Evolutionary conservation across 2,888 invertebrate species (phyloP).

Genomic region (Tubulanus polymorphus): DNA sequence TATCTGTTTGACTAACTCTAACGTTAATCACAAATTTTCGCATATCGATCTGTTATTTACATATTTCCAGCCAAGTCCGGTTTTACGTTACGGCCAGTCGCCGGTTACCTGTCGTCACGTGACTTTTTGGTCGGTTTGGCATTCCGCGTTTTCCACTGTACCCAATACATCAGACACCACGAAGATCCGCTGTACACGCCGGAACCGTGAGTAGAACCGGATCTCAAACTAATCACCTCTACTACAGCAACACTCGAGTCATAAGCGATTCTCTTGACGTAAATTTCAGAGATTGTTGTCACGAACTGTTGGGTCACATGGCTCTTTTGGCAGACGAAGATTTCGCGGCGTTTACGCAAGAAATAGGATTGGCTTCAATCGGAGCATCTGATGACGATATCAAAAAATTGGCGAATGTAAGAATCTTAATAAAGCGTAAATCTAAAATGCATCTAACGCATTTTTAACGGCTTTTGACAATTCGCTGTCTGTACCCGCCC

Average conservation of each 20-base stretch:
- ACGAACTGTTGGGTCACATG: constrained; percentile 95
- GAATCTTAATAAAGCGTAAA: too few relatives aligned
- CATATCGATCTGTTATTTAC: too few relatives aligned
- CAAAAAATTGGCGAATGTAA: constrained; percentile 88
- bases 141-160: constrained; percentile 78
- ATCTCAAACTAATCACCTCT: too few relatives aligned
- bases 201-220: constrained; percentile 88
- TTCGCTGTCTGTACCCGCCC: too few relatives aligned
- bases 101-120: constrained; percentile 73
- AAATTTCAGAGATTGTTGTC: constrained; percentile 92
- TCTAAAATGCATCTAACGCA: too few relatives aligned
- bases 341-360: constrained; percentile 97
- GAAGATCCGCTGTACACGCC: constrained; percentile 98
- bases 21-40: too few relatives aligned
- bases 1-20: too few relatives aligned
- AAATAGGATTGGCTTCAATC: constrained; percentile 90
- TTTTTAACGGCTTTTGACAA: too few relatives aligned
- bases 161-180: constrained; percentile 90
- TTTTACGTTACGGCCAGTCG: constrained; percentile 90
- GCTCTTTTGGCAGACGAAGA: constrained; percentile 91
- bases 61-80: too few relatives aligned
- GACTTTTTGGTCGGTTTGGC: constrained; percentile 78
- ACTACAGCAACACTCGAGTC: too few relatives aligned
- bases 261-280: too few relatives aligned
- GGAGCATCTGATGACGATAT: constrained; percentile 94